phyloP scores from a whole-genome alignment of 2,797 vertebrate genomes.

The Falco biarmicus region DNA sequence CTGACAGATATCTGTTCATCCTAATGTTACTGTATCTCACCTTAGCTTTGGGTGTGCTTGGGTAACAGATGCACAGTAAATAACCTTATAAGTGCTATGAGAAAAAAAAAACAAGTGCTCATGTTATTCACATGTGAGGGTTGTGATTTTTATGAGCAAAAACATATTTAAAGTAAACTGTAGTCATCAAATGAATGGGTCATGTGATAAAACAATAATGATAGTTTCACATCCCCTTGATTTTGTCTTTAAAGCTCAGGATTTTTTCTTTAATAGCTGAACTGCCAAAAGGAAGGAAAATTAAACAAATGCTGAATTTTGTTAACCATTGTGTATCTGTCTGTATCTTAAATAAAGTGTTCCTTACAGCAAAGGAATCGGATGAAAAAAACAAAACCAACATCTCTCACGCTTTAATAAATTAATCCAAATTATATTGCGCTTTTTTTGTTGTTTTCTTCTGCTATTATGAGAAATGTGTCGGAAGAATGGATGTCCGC shows the following conservation, averaged over 20 bases:
- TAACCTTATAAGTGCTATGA: background rate
- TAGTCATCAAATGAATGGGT: background rate
- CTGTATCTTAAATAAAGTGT: background rate
- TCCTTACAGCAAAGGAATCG: background rate
- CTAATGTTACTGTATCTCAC: background rate
- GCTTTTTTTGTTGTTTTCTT: background rate
- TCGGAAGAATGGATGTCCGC: background rate
- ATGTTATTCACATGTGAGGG: background rate
- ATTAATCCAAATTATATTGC: background rate
- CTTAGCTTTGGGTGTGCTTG: background rate
- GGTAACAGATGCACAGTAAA: background rate
- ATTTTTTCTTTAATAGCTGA: background rate
- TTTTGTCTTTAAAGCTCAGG: background rate
- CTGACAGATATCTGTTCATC: background rate
- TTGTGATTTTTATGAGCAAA: background rate
- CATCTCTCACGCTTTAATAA: background rate
- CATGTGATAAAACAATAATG: background rate
- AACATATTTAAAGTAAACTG: background rate
- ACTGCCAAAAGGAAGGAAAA: background rate
- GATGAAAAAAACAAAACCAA: background rate
- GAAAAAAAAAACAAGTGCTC: background rate
- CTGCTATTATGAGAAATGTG: background rate
- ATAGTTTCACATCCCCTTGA: background rate
- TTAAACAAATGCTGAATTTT: background rate
- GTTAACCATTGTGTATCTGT: background rate